phyloP scores from a whole-genome alignment of 2,888 invertebrate genomes.

The Amitus sp. region DNA sequence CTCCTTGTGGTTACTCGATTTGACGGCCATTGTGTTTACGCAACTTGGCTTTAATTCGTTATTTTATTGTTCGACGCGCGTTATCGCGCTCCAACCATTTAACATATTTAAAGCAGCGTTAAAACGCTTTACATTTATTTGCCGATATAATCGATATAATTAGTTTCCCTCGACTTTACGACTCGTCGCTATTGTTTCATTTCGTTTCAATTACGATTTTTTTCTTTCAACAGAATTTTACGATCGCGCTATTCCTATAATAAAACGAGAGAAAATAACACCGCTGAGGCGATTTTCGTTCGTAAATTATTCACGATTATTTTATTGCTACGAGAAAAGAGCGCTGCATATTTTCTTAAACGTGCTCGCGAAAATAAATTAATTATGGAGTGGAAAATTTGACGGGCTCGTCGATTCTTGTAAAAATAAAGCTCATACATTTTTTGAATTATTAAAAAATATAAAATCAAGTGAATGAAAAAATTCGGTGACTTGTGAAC shows the following conservation, averaged over 20 bases:
- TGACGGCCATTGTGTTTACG: conserved; percentile 54
- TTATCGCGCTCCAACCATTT: conserved; percentile 7
- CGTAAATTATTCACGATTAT: too few relatives aligned
- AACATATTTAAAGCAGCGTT: conserved; percentile 7
- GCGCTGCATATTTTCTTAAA: too few relatives aligned
- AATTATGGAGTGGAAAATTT: too few relatives aligned
- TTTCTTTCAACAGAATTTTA: not conserved
- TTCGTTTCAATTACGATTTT: conserved; percentile 3
- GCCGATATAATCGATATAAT: conserved; percentile 5
- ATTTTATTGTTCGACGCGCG: conserved; percentile 48
- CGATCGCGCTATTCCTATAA: conserved; percentile 4
- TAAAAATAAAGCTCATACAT: too few relatives aligned
- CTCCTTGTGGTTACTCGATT: conserved; percentile 50
- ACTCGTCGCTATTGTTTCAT: conserved; percentile 7
- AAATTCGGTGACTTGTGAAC: too few relatives aligned
- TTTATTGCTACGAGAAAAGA: too few relatives aligned
- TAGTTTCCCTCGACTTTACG: conserved; percentile 3
- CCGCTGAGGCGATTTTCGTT: not conserved
- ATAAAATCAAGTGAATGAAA: too few relatives aligned
- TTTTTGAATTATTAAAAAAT: too few relatives aligned
- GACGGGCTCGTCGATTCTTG: too few relatives aligned
- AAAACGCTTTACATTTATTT: conserved; percentile 9
- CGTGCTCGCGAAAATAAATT: too few relatives aligned
- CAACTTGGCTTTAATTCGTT: conserved; percentile 50
- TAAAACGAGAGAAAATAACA: not conserved